These are phyloP conservation scores for Agonopterix arenella DNA, from an alignment of 2,888 invertebrate genomes.

Conservation along the genomic window DNA sequence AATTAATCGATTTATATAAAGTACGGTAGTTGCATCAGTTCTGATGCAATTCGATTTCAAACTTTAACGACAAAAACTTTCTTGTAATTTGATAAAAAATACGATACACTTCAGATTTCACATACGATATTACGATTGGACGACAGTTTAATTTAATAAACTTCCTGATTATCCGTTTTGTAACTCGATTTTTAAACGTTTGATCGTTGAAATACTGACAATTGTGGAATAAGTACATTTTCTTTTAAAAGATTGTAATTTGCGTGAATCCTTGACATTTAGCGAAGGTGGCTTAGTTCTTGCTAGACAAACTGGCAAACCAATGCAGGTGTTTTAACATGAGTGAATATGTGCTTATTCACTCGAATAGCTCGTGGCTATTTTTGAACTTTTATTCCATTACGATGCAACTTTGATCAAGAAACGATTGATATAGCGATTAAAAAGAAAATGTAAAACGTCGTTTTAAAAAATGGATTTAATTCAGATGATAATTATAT, in stretches of 20 bases:
- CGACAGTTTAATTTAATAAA: background rate
- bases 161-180: background rate
- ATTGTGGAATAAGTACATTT: conserved; percentile 1
- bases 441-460: no score
- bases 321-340: background rate
- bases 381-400: no score
- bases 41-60: background rate
- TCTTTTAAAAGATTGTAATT: conserved; percentile 6
- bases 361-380: no score
- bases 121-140: background rate
- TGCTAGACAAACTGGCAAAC: background rate
- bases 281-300: background rate
- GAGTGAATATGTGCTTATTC: background rate
- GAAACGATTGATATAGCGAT: no score
- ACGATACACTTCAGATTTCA: no score
- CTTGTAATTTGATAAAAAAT: no score
- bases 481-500: no score
- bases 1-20: background rate
- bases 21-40: background rate
- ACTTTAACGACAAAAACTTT: no score
- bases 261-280: conserved; percentile 9
- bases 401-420: no score
- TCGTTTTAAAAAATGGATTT: no score
- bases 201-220: conserved; percentile 7
- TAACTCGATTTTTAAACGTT: conserved; percentile 1